These are phyloP conservation scores for Atherix ibis DNA, from an alignment of 2,888 invertebrate species.

Conservation along the genomic window DNA sequence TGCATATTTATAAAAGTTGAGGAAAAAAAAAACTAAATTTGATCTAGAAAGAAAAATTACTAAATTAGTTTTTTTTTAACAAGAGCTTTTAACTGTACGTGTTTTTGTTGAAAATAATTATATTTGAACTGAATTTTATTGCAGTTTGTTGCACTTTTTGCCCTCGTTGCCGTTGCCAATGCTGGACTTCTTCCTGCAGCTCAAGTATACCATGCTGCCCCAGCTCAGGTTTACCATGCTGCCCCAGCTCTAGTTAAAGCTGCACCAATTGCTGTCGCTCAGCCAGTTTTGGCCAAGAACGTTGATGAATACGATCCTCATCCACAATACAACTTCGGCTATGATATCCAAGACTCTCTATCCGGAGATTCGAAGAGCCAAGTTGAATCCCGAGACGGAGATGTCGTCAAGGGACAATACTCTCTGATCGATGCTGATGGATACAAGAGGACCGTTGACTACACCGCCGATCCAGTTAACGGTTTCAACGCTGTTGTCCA, in stretches of 20 bases:
- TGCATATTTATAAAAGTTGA: neutral
- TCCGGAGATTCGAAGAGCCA: conserved; percentile 32
- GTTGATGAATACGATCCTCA: conserved; percentile 28
- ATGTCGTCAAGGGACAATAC: conserved; percentile 32
- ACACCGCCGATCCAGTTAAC: conserved; percentile 30
- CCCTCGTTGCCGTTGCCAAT: conserved; percentile 19
- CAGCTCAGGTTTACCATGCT: conserved; percentile 13
- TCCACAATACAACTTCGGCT: conserved; percentile 31
- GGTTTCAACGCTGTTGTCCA: conserved; percentile 32
- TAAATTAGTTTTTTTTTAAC: too few relatives aligned
- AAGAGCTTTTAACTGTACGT: too few relatives aligned
- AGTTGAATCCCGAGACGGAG: conserved; percentile 31
- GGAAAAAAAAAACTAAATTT: neutral
- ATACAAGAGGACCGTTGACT: conserved; percentile 30
- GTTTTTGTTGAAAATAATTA: too few relatives aligned
- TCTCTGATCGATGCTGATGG: conserved; percentile 33
- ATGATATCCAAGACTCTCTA: conserved; percentile 30
- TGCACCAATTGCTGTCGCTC: conserved; percentile 10
- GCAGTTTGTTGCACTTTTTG: conserved; percentile 20
- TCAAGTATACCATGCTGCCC: conserved; percentile 7
- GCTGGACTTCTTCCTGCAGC: conserved; percentile 15
- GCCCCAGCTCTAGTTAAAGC: conserved; percentile 10
- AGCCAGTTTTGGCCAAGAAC: conserved; percentile 16
- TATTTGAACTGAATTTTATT: conserved; percentile 1
- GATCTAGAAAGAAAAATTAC: too few relatives aligned